Evolutionary conservation across 2,888 invertebrate genomes (phyloP).

Genomic region (Pollenia amentaria): DNA sequence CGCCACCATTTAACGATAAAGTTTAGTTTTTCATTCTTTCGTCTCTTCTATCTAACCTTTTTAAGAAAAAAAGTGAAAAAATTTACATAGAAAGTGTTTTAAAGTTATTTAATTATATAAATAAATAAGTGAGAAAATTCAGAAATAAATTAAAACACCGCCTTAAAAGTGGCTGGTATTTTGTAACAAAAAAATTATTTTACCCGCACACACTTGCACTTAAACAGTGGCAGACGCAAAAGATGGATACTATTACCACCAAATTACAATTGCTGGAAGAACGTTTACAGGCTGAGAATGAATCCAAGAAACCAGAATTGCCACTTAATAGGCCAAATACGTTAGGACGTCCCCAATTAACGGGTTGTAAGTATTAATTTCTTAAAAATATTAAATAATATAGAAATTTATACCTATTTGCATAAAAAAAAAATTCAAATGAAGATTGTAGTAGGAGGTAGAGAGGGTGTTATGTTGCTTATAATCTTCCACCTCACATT

Average conservation of each 20-base stretch:
- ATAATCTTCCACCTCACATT: constrained; percentile 10
- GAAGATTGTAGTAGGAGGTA: not conserved
- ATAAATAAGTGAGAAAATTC: not conserved
- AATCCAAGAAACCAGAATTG: constrained; percentile 82
- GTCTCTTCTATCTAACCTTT: not conserved
- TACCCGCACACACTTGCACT: not conserved
- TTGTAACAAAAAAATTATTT: not conserved
- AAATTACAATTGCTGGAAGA: constrained; percentile 93
- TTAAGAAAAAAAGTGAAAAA: not conserved
- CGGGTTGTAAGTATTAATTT: constrained; percentile 71
- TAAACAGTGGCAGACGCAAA: not conserved
- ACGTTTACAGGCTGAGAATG: constrained; percentile 87
- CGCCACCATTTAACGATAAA: constrained; percentile 49
- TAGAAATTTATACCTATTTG: too few relatives aligned
- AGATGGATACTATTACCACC: constrained; percentile 70
- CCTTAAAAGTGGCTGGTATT: constrained; percentile 56
- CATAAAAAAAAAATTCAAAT: not conserved
- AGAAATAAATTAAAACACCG: constrained; percentile 28
- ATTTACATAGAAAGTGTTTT: constrained; percentile 11
- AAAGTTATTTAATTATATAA: constrained; percentile 46
- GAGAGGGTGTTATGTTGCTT: constrained; percentile 21
- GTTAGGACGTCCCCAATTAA: constrained; percentile 67
- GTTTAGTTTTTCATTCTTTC: constrained; percentile 32
- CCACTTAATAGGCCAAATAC: constrained; percentile 79
- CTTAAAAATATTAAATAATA: not conserved